Evolutionary conservation across 2,888 invertebrate species (phyloP), one percentile per base, ranked within the genome.

Genomic region (Lasioglossum calceatum): DNA sequence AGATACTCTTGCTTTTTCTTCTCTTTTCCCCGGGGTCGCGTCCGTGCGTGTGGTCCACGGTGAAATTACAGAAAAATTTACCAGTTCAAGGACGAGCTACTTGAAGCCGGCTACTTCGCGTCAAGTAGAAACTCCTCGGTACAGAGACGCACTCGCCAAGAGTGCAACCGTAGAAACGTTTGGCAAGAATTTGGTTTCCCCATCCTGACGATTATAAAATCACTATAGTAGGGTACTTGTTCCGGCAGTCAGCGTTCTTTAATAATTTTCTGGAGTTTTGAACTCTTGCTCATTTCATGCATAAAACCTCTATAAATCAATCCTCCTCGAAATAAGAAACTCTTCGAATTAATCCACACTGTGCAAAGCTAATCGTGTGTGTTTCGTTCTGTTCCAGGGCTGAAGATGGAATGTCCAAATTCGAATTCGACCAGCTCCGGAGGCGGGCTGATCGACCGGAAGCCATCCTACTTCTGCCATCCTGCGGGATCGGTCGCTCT

Each of bases 331-430:
- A 36, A 36, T 32, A 10, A 67, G 8, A 36, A 32, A 5, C 23
- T 67, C 16, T 1, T 64, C 7, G 4, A 16, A 64, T 64, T 16
- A 19, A 23, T 67, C 19, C 14, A 23, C 10, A 70, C 64, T 2
- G 5, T 7, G 32, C 32, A 14, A 23, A 64, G 23, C 39, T 70
- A 70, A 70, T 23, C 10, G 23, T 19, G 67, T 7, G 0, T 23
- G 23, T 70, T 2, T 72, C 39, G 5, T n/a, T 78, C 80, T 44
- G 79, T 94, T 94, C 27, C 92, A 95, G 95, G 93, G 12, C 88
- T 94, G 81, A 92, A 94, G 83, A 93, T 94, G 92, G 94, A 94
- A 81, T 93, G 94, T 80, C 91, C 94, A 39, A 94, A 91, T 79
- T 90, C 93, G 54, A 93, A 92, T 86, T 92, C 94, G 47, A 94